Evolutionary conservation across 2,888 invertebrate species (phyloP), one percentile per base, ranked within the genome.

Genomic region (Germaria angustata): DNA sequence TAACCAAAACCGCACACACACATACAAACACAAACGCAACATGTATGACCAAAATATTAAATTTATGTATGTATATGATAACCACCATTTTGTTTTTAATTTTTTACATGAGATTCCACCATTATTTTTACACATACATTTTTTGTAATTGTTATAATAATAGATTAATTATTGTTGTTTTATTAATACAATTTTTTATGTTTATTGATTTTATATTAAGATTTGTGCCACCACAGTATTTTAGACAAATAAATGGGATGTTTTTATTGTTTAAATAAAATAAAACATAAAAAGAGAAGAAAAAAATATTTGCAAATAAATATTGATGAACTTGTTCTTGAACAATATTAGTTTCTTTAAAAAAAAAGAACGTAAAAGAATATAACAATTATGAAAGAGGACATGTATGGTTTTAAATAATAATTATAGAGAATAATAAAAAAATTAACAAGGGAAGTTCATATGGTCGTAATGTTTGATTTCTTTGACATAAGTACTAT

Each of bases 261-360:
- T 81, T 85, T 85, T 85, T 85, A 85, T 86, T 81, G 41, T 79
- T 69, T 69, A 79, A 82, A 79, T 79, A 53, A 75, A 85, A 86
- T 80, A 88, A 88, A 87, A 88, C 85, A 89, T 86, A 87, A 87
- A 87, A 86, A 87, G 86, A 88, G 86, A 88, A 86, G 87, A 86
- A 88, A 86, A 88, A 87, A 88, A 89, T 86, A 86, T 89, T 88
- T 87, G 89, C 87, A 88, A 89, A 89, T 88, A 88, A 87, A 89
- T 88, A 87, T 82, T 85, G 84, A 78, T 83, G 82, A 79, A 77
- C 75, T 80, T 68, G 77, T 71, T 66, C 22, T 79, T 59, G 34
- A 51, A 65, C 68, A 46, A 75, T 78, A 66, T 61, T 77, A 51
- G 59, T 53, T 57, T 49, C 55, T 78, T 28, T 28, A 57, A 0